Conservation (phyloP, 2,113 vertebrate species). For the Heterotis niloticus region DNA sequence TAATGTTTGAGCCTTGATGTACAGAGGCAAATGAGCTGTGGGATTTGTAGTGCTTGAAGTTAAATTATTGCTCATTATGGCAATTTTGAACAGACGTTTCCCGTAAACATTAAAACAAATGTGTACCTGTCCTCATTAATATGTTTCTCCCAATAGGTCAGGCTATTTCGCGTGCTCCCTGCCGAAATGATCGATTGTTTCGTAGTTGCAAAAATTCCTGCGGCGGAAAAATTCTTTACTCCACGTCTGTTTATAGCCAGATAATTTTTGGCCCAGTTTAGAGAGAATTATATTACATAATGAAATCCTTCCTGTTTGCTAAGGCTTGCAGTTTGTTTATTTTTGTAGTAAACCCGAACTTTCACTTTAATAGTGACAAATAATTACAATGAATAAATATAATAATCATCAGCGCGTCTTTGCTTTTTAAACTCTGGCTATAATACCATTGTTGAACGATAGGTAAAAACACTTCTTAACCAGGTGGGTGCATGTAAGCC, state of each 20-base stretch:
- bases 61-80: conserved; percentile 31
- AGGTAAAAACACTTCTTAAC: background rate
- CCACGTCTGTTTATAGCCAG: background rate
- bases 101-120: conserved; percentile 24
- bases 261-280: conserved; percentile 22
- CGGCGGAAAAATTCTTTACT: background rate
- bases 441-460: background rate
- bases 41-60: conserved; percentile 18
- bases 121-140: conserved; percentile 20
- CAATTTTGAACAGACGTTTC: conserved; percentile 13
- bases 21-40: conserved; percentile 27
- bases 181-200: conserved; percentile 12
- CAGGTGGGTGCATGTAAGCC: background rate
- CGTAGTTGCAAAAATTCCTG: conserved; percentile 3
- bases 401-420: background rate
- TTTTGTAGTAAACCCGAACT: conserved; percentile 32
- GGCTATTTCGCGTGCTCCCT: background rate
- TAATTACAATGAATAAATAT: background rate
- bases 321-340: conserved; percentile 27
- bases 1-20: conserved; percentile 12
- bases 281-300: conserved; percentile 4
- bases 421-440: background rate
- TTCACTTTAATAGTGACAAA: too few relatives aligned
- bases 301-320: background rate
- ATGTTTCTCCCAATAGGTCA: conserved; percentile 20